Conservation (phyloP, 1,140 invertebrate species). For the Solen grandis region DNA sequence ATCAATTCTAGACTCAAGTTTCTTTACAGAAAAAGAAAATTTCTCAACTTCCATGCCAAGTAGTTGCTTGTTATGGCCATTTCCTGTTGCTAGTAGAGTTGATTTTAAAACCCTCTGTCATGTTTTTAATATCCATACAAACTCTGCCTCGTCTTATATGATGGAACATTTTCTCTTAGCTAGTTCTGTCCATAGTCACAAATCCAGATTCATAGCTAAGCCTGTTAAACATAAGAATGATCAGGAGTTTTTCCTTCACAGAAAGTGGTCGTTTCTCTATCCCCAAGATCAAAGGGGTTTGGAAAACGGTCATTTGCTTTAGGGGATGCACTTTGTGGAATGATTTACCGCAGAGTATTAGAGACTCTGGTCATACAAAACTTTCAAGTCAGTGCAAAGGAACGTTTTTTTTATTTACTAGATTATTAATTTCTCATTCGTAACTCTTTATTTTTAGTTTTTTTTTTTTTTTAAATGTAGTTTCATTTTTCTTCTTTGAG, state of each 20-base stretch:
- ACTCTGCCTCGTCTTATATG: constrained; percentile 1
- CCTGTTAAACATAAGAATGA: neutral
- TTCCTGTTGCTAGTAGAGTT: constrained; percentile 24
- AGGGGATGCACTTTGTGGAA: neutral
- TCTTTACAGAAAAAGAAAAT: constrained; percentile 8
- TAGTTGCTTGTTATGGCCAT: constrained; percentile 22
- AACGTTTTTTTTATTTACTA: neutral
- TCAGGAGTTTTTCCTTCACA: neutral
- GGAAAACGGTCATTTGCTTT: neutral
- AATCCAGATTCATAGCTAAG: neutral
- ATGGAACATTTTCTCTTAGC: constrained; percentile 20
- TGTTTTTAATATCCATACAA: constrained; percentile 20
- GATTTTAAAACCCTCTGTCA: constrained; percentile 9
- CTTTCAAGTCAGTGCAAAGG: neutral
- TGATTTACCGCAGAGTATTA: neutral
- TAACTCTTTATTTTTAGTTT: too few relatives aligned
- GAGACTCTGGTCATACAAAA: neutral
- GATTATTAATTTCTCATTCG: too few relatives aligned
- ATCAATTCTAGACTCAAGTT: constrained; percentile 39
- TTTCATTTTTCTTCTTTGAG: too few relatives aligned
- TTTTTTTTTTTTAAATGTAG: too few relatives aligned
- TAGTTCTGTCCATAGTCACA: neutral
- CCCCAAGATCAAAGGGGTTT: neutral
- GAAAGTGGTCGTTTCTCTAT: neutral
- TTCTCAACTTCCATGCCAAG: neutral